A percentile compares a stretch with the other conserved stretches of the same genome.
phyloP scores from a whole-genome alignment of 1,140 invertebrate species.

The Caenorhabditis inopinata region DNA sequence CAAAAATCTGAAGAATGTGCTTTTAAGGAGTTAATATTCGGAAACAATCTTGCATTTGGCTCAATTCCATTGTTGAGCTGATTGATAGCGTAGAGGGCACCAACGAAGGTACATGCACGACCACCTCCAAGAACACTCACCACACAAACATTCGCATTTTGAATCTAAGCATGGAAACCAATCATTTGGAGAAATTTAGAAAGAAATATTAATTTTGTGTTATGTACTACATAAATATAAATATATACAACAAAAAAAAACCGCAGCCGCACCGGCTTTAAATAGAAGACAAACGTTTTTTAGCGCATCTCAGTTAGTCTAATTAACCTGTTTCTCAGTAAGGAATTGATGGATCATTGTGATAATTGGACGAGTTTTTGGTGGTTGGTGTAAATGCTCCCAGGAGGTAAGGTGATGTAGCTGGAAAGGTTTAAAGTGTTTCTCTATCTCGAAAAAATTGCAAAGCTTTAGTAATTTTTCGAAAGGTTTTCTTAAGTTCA shows the following conservation, averaged over 20 bases:
- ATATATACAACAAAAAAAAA: no score
- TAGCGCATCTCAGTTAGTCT: no score
- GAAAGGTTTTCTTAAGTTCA: no score
- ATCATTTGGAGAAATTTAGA: background rate
- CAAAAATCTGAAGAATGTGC: background rate
- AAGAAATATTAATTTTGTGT: background rate
- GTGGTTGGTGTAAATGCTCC: background rate
- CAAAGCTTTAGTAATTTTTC: no score
- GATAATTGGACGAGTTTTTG: constrained; percentile 1
- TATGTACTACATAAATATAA: no score
- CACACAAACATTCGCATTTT: background rate
- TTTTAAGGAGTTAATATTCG: no score
- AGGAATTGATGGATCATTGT: constrained; percentile 19
- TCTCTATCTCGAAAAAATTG: no score
- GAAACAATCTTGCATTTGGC: background rate
- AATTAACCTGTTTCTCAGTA: constrained; percentile 2
- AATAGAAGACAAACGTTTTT: no score
- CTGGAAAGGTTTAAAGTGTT: no score
- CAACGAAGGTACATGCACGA: background rate
- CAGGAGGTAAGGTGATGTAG: background rate
- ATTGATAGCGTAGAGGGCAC: constrained; percentile 2
- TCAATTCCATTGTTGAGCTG: background rate
- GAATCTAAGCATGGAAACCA: background rate
- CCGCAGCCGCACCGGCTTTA: no score
- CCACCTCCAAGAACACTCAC: background rate